Evolutionary conservation across 2,113 vertebrate genomes (phyloP), one percentile per base, ranked within the genome.

Genomic region (Salminus brasiliensis): DNA sequence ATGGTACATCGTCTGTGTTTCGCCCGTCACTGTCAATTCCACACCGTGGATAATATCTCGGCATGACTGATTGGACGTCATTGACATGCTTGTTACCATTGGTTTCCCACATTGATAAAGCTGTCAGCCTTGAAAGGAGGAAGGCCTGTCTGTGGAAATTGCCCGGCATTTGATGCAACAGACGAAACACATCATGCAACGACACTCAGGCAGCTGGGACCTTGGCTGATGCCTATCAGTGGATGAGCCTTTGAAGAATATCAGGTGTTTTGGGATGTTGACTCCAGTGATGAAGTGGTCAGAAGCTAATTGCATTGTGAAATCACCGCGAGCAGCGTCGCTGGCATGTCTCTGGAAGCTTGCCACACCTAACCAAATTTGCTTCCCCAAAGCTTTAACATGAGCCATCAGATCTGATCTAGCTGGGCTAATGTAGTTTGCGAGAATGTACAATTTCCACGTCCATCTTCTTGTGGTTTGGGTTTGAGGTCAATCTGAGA

Each of bases 261-360:
- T 65, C 47, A 66, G 47, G 34, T 53, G 60, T 66, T 30, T 8
- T 12, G 29, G 16, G 3, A 8, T 11, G 21, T 39, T 4, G 34
- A 34, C 32, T 39, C 1, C 30, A 21, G 39, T 73, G 70, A 79
- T 72, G 43, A 73, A 80, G 70, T 53, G 59, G 15, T 73, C 43
- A 65, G 57, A 66, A 32, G 39, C 59, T 79, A 73, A 79, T 73
- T 65, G 69, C 69, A 73, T 73, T 78, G 67, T 78, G 39, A 57
- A 34, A 59, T 6, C 45, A 68, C 36, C 8, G 7, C 52, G 34
- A 23, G 32, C 15, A 4, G 32, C 15, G 2, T 45, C 18, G 43
- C 43, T 23, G 25, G 13, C 30, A 29, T 63, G 57, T 53, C 55
- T 69, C 25, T 1, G 65, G 52, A 34, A n/a, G 39, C 55, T 21